Evolutionary conservation across 2,113 vertebrate genomes (phyloP).

Genomic region (Brachyistius frenatus): DNA sequence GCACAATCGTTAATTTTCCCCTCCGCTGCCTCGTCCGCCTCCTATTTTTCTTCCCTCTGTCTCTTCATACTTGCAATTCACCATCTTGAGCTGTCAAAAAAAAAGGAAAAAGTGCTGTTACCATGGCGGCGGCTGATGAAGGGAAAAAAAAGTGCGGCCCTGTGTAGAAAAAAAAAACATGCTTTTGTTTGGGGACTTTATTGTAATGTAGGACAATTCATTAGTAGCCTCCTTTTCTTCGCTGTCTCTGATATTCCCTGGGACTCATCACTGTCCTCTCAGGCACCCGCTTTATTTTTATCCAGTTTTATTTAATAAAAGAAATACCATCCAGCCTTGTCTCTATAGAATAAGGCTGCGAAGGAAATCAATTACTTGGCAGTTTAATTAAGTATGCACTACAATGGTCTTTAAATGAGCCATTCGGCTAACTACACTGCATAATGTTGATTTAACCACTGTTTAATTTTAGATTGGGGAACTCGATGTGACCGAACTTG

Average conservation of each 20-base stretch:
- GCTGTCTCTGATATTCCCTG: slow-evolving; percentile 33
- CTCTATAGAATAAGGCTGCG: slow-evolving; percentile 59
- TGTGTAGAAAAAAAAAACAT: slow-evolving; percentile 52
- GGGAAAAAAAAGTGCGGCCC: slow-evolving; percentile 33
- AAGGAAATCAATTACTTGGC: slow-evolving; percentile 66
- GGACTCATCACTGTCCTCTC: slow-evolving; percentile 50
- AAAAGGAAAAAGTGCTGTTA: slow-evolving; percentile 48
- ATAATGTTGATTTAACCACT: slow-evolving; percentile 69
- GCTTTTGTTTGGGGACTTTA: slow-evolving; percentile 45
- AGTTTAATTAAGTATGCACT: slow-evolving; percentile 69
- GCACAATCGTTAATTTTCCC: slow-evolving; percentile 30
- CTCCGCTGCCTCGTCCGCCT: not conserved
- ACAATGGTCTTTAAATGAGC: slow-evolving; percentile 57
- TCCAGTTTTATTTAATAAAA: slow-evolving; percentile 58
- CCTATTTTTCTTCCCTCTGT: not conserved
- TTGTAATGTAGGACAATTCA: slow-evolving; percentile 46
- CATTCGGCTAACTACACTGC: slow-evolving; percentile 52
- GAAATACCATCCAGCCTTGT: slow-evolving; percentile 41
- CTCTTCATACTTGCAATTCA: slow-evolving; percentile 34
- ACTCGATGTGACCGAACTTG: slow-evolving; percentile 33
- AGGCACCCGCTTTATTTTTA: slow-evolving; percentile 52
- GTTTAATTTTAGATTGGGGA: slow-evolving; percentile 54
- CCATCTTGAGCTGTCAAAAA: slow-evolving; percentile 54
- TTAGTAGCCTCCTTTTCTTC: slow-evolving; percentile 27
- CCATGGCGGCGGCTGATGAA: slow-evolving; percentile 66